phyloP scores from a whole-genome alignment of 92 coral and sea anemone species.

The Phenganax marumi region DNA sequence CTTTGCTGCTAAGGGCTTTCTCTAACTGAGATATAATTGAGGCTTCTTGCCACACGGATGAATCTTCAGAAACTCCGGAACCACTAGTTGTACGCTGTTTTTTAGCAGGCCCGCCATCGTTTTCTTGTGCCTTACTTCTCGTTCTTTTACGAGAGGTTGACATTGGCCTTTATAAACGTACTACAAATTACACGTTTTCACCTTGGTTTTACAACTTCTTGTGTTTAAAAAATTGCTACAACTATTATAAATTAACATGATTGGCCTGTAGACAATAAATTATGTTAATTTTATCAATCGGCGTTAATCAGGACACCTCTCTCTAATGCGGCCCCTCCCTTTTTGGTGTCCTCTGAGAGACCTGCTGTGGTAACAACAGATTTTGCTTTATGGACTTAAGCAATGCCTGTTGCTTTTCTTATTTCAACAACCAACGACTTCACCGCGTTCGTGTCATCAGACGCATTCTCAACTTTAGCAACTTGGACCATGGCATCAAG shows the following conservation, averaged over 20 bases:
- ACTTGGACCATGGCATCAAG: constrained; percentile 41
- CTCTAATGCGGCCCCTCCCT: too few species aligned
- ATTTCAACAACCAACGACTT: constrained; percentile 40
- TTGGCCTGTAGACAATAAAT: too few species aligned
- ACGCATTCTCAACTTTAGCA: constrained; percentile 8
- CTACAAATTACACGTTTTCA: too few species aligned
- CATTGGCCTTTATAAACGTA: too few species aligned
- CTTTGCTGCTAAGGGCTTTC: constrained; percentile 34
- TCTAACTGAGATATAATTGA: constrained; percentile 11
- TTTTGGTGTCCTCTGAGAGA: too few species aligned
- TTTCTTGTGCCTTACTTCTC: not conserved
- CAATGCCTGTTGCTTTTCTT: constrained; percentile 37
- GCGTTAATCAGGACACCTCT: too few species aligned
- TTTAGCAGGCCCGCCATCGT: not conserved
- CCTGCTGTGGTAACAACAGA: not conserved
- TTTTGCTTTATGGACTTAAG: not conserved
- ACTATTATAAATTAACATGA: too few species aligned
- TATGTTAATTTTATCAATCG: too few species aligned
- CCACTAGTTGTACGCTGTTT: not conserved
- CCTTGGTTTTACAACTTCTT: too few species aligned
- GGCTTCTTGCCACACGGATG: not conserved
- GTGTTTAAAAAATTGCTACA: too few species aligned
- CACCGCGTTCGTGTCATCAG: constrained; percentile 31
- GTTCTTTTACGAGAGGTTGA: too few species aligned
- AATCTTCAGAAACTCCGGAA: not conserved